Percentiles rank a stretch among this genome's conserved stretches.
Evolutionary conservation across 1,140 invertebrate species (phyloP).

Genomic region (Lepidotrigona ventralis): DNA sequence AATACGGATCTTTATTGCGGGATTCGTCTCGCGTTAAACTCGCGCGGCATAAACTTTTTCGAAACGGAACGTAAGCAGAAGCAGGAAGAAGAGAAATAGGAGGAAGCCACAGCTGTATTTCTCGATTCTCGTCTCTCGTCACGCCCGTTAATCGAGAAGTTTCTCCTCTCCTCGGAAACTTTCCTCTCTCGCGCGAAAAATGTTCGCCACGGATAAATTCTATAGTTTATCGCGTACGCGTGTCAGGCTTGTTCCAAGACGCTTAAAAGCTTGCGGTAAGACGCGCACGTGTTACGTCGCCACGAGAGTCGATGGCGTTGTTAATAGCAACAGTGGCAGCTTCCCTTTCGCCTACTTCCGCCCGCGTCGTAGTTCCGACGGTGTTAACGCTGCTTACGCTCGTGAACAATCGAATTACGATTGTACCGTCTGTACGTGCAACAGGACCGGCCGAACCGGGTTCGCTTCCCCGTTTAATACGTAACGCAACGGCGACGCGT

Average conservation of each 20-base stretch:
- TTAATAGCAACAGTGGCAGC: neutral
- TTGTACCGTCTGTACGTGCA: neutral
- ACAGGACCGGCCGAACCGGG: neutral
- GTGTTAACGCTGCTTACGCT: neutral
- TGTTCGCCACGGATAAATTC: constrained; percentile 6
- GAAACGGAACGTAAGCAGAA: neutral
- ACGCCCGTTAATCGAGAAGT: constrained; percentile 54
- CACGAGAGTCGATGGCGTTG: neutral
- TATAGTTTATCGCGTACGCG: constrained; percentile 1
- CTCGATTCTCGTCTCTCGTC: constrained; percentile 31
- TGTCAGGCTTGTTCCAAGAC: neutral
- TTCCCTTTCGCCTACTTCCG: neutral
- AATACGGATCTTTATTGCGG: neutral
- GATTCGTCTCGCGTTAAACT: neutral
- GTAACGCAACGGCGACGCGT: neutral
- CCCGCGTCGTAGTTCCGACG: neutral
- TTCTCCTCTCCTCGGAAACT: constrained; percentile 16
- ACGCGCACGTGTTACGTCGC: neutral
- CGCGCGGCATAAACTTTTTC: neutral
- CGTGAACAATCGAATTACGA: constrained; percentile 28
- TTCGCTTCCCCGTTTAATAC: constrained; percentile 20
- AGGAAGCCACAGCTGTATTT: neutral
- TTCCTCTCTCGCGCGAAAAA: neutral
- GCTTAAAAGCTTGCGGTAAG: neutral
- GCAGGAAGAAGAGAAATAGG: too few relatives aligned